Conservation (phyloP, 2,113 vertebrate genomes). For the Chloroceryle aenea region DNA sequence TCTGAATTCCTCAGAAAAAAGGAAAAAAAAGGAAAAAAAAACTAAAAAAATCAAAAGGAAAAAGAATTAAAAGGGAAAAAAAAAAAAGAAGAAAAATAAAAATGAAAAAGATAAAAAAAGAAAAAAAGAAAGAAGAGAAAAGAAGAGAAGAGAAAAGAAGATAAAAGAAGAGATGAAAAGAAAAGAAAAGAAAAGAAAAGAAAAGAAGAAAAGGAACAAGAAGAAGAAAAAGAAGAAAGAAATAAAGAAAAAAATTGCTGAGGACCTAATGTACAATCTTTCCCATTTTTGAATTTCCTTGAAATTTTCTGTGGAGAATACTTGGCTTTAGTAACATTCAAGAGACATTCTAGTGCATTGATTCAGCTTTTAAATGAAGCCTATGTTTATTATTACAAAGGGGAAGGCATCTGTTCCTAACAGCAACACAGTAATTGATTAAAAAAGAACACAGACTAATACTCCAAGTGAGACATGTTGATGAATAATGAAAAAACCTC, state of each 20-base stretch:
- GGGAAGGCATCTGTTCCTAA: neutral
- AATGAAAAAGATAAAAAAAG: no score
- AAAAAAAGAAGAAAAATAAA: no score
- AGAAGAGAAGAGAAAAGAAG: no score
- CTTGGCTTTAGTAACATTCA: neutral
- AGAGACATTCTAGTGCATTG: neutral
- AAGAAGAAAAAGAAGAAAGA: accelerated
- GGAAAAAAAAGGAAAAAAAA: no score
- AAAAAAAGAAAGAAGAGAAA: no score
- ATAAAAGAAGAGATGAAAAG: no score
- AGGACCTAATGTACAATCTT: neutral
- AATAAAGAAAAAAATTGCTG: neutral
- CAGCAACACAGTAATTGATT: neutral
- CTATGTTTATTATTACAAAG: neutral
- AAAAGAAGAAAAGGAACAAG: neutral
- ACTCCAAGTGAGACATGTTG: neutral
- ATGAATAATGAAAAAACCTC: neutral
- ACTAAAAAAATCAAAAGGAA: no score
- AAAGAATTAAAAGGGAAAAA: no score
- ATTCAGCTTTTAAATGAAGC: slow-evolving; percentile 7
- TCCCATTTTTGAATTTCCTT: neutral
- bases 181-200: accelerated
- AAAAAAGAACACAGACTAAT: neutral
- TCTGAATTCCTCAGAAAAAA: neutral
- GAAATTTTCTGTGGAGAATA: neutral